These are phyloP conservation scores for Metopolophium dirhodum DNA, from an alignment of 1,140 invertebrate genomes.

Conservation along the genomic window DNA sequence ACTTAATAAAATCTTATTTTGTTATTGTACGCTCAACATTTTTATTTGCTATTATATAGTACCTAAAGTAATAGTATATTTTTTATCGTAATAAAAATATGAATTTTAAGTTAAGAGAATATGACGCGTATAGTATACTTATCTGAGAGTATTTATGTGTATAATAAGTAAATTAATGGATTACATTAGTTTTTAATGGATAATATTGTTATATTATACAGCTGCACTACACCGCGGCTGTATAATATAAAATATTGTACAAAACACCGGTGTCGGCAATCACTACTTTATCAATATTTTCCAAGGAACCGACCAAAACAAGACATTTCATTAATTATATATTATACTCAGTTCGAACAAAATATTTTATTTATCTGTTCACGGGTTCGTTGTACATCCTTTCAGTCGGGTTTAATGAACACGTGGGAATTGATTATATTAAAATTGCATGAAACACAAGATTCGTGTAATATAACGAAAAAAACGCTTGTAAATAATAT, in stretches of 20 bases:
- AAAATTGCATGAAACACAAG: slow-evolving; percentile 1
- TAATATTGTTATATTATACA: background rate
- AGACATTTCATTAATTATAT: background rate
- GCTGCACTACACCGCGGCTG: background rate
- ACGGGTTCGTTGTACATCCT: background rate
- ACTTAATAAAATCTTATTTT: background rate
- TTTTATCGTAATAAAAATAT: background rate
- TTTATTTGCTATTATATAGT: background rate
- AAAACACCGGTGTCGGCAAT: background rate
- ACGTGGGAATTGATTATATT: slow-evolving; percentile 30
- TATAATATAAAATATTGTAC: background rate
- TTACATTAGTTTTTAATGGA: background rate
- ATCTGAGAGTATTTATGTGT: background rate
- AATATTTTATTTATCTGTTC: background rate
- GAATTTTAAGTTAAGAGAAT: background rate
- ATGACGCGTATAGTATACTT: background rate
- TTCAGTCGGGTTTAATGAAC: background rate
- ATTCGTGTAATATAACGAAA: slow-evolving; percentile 10
- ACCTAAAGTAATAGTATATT: background rate
- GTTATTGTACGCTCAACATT: background rate
- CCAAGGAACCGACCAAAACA: background rate
- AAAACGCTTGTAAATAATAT: background rate
- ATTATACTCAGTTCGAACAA: background rate
- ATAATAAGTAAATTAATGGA: slow-evolving; percentile 7
- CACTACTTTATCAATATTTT: background rate